Percentiles rank a stretch among this genome's conserved stretches.
These are phyloP conservation scores for Circaetus gallicus DNA, from an alignment of 2,113 vertebrate species.

Conservation along the genomic window DNA sequence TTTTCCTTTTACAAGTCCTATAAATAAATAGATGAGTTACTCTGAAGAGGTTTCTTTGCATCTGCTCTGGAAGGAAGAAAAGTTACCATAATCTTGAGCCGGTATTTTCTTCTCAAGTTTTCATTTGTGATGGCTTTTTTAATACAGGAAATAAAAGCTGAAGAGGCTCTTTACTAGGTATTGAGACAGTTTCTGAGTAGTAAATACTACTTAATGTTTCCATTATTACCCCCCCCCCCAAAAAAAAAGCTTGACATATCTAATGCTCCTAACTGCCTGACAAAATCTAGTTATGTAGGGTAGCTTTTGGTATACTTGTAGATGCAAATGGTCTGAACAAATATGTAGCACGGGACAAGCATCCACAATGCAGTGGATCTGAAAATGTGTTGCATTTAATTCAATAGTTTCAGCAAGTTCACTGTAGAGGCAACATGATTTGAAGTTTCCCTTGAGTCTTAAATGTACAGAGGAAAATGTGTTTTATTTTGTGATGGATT, in stretches of 20 bases:
- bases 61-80: background rate
- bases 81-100: background rate
- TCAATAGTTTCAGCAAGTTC: background rate
- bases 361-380: background rate
- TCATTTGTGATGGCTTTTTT: background rate
- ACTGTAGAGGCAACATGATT: background rate
- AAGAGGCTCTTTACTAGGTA: background rate
- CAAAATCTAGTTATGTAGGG: background rate
- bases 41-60: background rate
- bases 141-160: background rate
- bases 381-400: background rate
- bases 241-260: background rate
- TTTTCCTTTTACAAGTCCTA: background rate
- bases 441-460: background rate
- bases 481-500: background rate
- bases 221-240: background rate
- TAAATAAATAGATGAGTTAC: background rate
- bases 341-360: accelerated
- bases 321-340: background rate
- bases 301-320: background rate
- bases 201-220: background rate
- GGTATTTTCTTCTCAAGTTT: background rate
- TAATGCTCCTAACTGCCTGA: background rate
- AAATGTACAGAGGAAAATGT: background rate
- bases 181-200: background rate